Evolutionary conservation across 2,113 vertebrate species (phyloP), one percentile per base, ranked within the genome.

Genomic region (Ictidomys tridecemlineatus): DNA sequence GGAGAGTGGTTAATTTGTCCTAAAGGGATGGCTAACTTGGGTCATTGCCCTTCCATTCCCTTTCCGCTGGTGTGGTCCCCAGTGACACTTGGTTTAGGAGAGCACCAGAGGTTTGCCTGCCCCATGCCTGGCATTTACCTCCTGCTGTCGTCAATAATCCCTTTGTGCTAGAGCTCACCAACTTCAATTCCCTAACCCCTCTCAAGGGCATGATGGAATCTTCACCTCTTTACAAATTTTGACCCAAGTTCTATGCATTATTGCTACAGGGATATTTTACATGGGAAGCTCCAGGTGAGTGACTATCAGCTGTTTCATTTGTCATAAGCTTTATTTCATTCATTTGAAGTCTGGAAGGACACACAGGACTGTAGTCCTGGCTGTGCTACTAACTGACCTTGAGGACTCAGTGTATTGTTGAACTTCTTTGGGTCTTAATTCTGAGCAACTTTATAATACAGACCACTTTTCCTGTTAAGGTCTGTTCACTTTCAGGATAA

Each of bases 231-330:
- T 78, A 70, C 65, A 32, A 45, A 34, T 89, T 85, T 56, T 63
- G 56, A 73, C 22, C 11, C 24, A 14, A 91, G 51, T 85, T 85
- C 53, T 48, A 61, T 58, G 5, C 7, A 4, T 26, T 17, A 42
- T 70, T 61, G 22, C 37, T 80, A 22, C 16, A 39, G 39, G n/a
- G 39, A 24, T 80, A 42, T 53, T 39, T 77, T 65, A 61, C 69
- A 82, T 17, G 63, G 32, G n/a, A 91, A 94, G 69, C n/a, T 26
- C 4, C 48, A 53, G 96, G 97, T 97, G 89, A 97, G 92, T 94
- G 86, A 37, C 53, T 24, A 5, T 22, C 4, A 11, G 18, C 1
- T 69, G 4, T 34, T 82, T 87, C 18, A 53, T 51, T 13, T 48
- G 32, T 67, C 90, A 93, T 37, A 82, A 48, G 39, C 2, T 63